Conservation (phyloP, 2,888 invertebrate species). For the Eristalis tenax region DNA sequence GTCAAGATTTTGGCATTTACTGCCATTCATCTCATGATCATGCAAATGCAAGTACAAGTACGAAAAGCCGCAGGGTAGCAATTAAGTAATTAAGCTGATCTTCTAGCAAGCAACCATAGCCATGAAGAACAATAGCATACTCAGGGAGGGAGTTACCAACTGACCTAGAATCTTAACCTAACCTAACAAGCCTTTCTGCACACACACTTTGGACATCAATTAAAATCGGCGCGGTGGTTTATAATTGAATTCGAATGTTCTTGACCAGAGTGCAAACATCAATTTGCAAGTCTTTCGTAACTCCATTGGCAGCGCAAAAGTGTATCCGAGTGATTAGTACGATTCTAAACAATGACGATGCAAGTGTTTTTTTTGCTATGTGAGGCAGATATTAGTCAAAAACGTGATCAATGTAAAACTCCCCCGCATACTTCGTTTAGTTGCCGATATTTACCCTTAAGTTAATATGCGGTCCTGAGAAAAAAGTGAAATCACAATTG, state of each 20-base stretch:
- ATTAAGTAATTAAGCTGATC: conserved; percentile 1
- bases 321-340: background rate
- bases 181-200: background rate
- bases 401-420: background rate
- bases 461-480: background rate
- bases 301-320: background rate
- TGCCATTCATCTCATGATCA: background rate
- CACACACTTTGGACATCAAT: background rate
- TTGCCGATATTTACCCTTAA: background rate
- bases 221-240: background rate
- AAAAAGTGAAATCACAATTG: background rate
- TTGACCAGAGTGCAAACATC: conserved; percentile 5
- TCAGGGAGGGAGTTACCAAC: background rate
- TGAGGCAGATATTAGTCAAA: background rate
- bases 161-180: conserved; percentile 13
- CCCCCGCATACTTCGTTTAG: background rate
- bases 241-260: conserved; percentile 13
- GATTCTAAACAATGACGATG: background rate
- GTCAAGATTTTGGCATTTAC: background rate
- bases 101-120: background rate
- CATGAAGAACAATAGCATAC: background rate
- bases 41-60: background rate
- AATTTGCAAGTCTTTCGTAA: background rate
- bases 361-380: background rate
- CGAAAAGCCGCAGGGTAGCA: background rate